Evolutionary conservation across 1,140 invertebrate species (phyloP), one percentile per base, ranked within the genome.

Genomic region (Holcopasites calliopsidis): DNA sequence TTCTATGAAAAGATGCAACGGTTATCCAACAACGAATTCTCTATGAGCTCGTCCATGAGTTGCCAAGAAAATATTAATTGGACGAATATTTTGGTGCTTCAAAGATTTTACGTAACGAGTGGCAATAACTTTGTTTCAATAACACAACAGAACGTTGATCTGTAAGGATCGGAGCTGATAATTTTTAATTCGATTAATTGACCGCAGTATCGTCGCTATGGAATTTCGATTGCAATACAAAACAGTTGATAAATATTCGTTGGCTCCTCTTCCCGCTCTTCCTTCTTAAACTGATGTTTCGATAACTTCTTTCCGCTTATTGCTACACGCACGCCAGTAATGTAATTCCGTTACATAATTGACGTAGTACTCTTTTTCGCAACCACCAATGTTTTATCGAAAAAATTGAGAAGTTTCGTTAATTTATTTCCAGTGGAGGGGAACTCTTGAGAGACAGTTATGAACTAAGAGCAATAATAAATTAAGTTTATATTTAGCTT

Each of bases 231-330:
- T 84, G 47, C 44, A 57, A 76, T 83, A 33, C 40, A 44, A n/a
- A n/a, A n/a, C n/a, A n/a, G n/a, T n/a, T 61, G 81, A 83, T 80
- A 80, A 82, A 85, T 80, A 80, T 47, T 40, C n/a, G 42, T 3
- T 69, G 33, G 65, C 8, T 49, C 50, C 73, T 71, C 62, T 75
- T 64, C 38, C 61, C 60, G 40, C 21, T 23, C 47, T 42, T 31
- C 35, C 61, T 26, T 44, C 23, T 13, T 58, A 42, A 1, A 23
- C 40, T 23, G 13, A 1, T 1, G 11, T 35, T 18, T 26, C 21
- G 5, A 23, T n/a, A 5, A 31, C 31, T 28, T 31, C 23, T 58
- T 13, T 1, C 64, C 8, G 6, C 10, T n/a, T 66, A 26, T 23
- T 50, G 0, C 23, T 35, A 44, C n/a, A 13, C 26, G 40, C 33